phyloP scores from a whole-genome alignment of 2,888 invertebrate species.

The Drosophila mimetica region DNA sequence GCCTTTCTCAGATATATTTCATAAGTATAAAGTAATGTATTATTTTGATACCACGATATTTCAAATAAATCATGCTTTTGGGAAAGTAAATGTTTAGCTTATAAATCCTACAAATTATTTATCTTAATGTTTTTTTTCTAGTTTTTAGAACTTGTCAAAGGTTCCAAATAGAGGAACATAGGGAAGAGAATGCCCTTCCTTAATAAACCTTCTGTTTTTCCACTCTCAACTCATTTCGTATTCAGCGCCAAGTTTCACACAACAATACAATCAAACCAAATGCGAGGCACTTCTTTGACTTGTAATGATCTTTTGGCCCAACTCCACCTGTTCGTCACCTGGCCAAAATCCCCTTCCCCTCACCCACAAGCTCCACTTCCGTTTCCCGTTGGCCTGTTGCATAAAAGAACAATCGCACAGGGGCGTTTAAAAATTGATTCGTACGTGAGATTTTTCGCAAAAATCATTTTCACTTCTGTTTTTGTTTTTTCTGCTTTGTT shows the following conservation, averaged over 20 bases:
- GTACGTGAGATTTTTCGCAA: slow-evolving; percentile 70
- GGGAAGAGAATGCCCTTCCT: not conserved
- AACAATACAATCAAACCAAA: slow-evolving; percentile 67
- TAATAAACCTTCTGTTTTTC: slow-evolving; percentile 4
- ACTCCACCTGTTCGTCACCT: slow-evolving; percentile 8
- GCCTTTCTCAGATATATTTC: no score
- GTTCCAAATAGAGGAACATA: no score
- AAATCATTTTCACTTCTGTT: slow-evolving; percentile 11
- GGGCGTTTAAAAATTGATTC: slow-evolving; percentile 63
- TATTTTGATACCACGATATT: no score
- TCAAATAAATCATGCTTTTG: no score
- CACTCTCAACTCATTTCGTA: slow-evolving; percentile 56
- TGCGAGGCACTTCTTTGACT: slow-evolving; percentile 64
- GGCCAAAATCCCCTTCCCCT: not conserved
- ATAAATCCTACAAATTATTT: no score
- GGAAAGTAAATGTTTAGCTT: no score
- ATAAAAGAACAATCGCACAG: slow-evolving; percentile 69
- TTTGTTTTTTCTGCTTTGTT: slow-evolving; percentile 20
- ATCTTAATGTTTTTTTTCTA: no score
- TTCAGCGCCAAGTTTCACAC: slow-evolving; percentile 64
- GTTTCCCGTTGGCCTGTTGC: slow-evolving; percentile 72
- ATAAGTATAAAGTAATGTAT: no score
- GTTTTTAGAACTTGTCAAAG: no score
- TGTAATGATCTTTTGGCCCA: slow-evolving; percentile 55
- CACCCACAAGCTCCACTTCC: slow-evolving; percentile 42